phyloP scores from a whole-genome alignment of 2,113 vertebrate genomes.

The Sigmodon hispidus region DNA sequence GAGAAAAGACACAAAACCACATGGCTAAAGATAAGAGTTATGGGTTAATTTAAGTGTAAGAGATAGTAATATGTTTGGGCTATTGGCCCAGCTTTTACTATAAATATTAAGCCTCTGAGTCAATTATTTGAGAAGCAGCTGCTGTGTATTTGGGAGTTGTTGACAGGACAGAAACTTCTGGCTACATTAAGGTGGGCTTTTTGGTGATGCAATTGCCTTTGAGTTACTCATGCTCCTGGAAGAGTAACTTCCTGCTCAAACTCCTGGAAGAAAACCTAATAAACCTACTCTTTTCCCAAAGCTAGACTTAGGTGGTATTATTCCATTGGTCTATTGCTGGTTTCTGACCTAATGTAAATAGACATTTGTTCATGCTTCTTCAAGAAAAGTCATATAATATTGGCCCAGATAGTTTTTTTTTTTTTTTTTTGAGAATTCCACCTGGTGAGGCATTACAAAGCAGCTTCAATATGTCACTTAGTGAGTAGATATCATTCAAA shows the following conservation, averaged over 20 bases:
- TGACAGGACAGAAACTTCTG: no score
- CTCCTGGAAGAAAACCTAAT: neutral
- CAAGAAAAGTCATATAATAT: neutral
- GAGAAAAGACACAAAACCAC: no score
- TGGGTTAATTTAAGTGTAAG: no score
- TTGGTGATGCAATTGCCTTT: neutral
- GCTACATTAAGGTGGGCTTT: neutral
- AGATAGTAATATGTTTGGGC: no score
- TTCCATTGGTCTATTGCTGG: neutral
- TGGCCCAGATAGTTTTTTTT: neutral
- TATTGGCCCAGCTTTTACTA: no score
- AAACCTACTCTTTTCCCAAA: neutral
- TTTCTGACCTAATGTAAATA: neutral
- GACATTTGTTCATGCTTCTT: neutral
- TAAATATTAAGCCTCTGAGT: no score
- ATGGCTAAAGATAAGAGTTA: no score
- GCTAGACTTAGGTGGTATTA: neutral
- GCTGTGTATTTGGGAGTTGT: no score
- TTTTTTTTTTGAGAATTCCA: neutral
- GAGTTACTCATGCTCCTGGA: neutral
- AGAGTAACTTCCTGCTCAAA: neutral
- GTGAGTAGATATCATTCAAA: neutral
- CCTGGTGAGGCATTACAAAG: neutral
- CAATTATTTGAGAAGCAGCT: no score
- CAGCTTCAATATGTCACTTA: neutral